phyloP scores from a whole-genome alignment of 2,113 vertebrate species.

The Hemibagrus wyckioides region DNA sequence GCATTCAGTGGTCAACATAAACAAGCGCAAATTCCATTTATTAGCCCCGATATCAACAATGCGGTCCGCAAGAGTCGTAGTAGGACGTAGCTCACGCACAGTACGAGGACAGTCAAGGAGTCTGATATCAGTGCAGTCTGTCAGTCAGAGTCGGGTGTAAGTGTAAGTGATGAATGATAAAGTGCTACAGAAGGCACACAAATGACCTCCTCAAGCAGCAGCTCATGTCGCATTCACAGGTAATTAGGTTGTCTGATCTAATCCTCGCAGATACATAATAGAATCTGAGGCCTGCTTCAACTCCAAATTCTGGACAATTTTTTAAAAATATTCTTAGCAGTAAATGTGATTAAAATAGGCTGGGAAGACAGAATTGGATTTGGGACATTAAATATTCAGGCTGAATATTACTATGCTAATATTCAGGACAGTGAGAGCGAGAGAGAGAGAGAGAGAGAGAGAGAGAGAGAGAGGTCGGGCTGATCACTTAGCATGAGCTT shows the following conservation, averaged over 20 bases:
- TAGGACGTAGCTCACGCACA: too few species aligned
- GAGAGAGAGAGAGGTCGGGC: conserved; percentile 1
- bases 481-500: background rate
- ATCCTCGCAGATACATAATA: conserved; percentile 32
- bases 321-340: conserved; percentile 54
- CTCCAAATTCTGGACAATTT: conserved; percentile 40
- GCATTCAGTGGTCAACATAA: too few species aligned
- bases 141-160: too few species aligned
- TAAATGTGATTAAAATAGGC: conserved; percentile 52
- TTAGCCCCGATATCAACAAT: too few species aligned
- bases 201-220: conserved; percentile 15
- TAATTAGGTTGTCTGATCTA: conserved; percentile 19
- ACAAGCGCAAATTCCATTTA: too few species aligned
- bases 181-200: background rate
- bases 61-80: too few species aligned
- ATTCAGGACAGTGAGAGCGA: conserved; percentile 21
- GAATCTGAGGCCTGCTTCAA: conserved; percentile 28
- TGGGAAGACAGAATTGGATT: conserved; percentile 53
- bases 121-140: too few species aligned
- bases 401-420: conserved; percentile 49
- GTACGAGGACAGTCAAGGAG: too few species aligned
- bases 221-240: background rate
- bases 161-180: too few species aligned
- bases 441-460: conserved; percentile 14
- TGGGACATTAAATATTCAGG: conserved; percentile 49